phyloP scores from a whole-genome alignment of 2,797 vertebrate species.

The Thripadectes ignobilis region DNA sequence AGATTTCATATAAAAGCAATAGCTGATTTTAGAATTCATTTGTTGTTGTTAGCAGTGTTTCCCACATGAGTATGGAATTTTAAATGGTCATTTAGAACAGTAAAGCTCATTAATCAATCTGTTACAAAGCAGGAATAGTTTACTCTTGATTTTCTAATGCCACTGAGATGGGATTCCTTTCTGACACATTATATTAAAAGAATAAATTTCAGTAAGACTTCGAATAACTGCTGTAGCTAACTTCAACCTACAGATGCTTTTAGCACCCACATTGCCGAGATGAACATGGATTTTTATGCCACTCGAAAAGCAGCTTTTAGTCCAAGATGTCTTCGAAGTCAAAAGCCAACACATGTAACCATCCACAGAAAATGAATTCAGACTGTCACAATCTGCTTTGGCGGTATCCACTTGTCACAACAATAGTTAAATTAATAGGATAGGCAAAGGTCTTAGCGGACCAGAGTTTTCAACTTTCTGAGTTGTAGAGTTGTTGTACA shows the following conservation, averaged over 20 bases:
- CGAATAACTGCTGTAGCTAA: background rate
- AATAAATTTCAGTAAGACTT: background rate
- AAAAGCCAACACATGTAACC: background rate
- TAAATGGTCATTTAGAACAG: background rate
- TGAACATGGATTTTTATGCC: background rate
- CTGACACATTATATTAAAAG: background rate
- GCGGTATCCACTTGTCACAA: background rate
- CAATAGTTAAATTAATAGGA: background rate
- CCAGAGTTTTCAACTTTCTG: background rate
- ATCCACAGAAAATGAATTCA: background rate
- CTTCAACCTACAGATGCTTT: background rate
- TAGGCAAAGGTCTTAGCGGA: background rate
- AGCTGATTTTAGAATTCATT: background rate
- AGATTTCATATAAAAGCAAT: background rate
- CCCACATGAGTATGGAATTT: background rate
- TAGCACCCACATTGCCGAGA: background rate
- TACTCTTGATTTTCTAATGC: background rate
- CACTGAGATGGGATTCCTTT: background rate
- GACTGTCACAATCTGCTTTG: background rate
- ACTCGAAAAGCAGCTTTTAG: background rate
- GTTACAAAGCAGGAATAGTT: background rate
- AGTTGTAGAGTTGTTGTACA: background rate
- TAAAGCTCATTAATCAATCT: background rate
- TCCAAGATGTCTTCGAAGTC: background rate
- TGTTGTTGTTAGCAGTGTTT: background rate